Conservation (phyloP, 2,888 invertebrate species). For the Serrognathus titanus region DNA sequence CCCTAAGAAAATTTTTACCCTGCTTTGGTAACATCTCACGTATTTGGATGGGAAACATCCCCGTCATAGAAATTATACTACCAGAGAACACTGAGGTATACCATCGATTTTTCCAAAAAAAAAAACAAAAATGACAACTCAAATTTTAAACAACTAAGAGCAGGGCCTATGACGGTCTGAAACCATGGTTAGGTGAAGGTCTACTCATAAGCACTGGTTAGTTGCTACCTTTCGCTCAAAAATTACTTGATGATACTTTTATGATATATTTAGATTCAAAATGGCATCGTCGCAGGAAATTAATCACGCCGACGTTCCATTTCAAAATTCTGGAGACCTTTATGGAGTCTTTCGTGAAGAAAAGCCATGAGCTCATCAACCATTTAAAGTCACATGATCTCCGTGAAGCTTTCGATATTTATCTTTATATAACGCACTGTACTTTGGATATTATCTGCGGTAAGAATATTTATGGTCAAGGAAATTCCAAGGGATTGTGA, state of each 20-base stretch:
- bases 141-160: conserved; percentile 9
- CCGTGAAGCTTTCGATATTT: conserved; percentile 35
- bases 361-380: conserved; percentile 28
- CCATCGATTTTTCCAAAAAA: no score
- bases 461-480: conserved; percentile 20
- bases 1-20: no score
- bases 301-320: conserved; percentile 39
- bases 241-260: background rate
- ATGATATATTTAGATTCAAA: conserved; percentile 22
- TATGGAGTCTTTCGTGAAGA: conserved; percentile 33
- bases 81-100: background rate
- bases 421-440: conserved; percentile 34
- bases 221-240: no score
- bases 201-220: conserved; percentile 11
- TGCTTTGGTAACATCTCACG: background rate
- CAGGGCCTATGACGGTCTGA: background rate
- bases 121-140: background rate
- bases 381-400: conserved; percentile 25
- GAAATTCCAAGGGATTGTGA: no score
- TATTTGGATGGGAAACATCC: background rate
- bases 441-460: conserved; percentile 40
- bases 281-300: conserved; percentile 33
- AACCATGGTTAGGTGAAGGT: conserved; percentile 13
- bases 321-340: conserved; percentile 37
- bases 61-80: background rate